Evolutionary conservation across 2,113 vertebrate genomes (phyloP).

Genomic region (Orycteropus afer): DNA sequence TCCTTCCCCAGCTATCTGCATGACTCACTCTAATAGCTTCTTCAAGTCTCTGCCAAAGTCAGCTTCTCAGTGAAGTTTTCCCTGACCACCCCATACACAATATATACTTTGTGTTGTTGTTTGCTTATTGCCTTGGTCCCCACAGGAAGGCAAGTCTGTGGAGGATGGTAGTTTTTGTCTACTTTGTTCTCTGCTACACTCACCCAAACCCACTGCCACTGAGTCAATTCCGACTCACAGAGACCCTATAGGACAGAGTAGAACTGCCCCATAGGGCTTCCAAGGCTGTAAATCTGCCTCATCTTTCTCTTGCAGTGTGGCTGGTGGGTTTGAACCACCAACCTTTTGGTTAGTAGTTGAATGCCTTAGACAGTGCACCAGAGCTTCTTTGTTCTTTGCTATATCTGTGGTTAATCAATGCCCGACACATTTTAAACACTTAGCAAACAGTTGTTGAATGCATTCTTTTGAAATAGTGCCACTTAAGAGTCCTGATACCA

Average conservation of each 20-base stretch:
- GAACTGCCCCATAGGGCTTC: too few species aligned
- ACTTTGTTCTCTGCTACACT: neutral
- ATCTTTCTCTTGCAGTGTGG: too few species aligned
- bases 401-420: neutral
- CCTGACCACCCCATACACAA: neutral
- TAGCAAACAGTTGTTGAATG: neutral
- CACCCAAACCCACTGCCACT: too few species aligned
- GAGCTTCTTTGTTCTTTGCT: too few species aligned
- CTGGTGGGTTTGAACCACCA: too few species aligned
- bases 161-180: neutral
- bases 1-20: neutral
- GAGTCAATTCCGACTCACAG: too few species aligned
- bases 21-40: neutral
- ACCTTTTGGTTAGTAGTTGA: too few species aligned
- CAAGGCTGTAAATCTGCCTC: too few species aligned
- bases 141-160: neutral
- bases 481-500: neutral
- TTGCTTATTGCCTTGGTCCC: neutral
- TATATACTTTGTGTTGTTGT: neutral
- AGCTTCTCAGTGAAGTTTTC: neutral
- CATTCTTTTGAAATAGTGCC: conserved; percentile 29
- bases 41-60: neutral
- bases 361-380: too few species aligned
- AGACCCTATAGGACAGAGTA: too few species aligned
- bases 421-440: neutral